phyloP scores from a whole-genome alignment of 1,140 invertebrate species.

The Macrobrachium nipponense region DNA sequence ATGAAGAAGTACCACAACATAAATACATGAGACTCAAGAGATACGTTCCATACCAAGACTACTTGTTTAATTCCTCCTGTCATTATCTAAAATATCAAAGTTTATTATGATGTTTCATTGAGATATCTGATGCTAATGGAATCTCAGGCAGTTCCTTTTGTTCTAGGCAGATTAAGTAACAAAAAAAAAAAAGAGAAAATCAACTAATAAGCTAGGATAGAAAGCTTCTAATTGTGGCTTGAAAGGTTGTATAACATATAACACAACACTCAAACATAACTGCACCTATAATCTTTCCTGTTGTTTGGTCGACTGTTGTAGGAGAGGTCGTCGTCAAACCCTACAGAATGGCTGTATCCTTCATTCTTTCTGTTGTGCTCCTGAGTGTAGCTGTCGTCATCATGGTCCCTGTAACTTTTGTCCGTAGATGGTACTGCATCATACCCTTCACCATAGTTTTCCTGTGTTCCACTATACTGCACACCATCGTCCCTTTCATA shows the following conservation, averaged over 20 bases:
- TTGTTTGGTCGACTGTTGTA: conserved; percentile 64
- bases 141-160: conserved; percentile 25
- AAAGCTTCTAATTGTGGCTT: conserved; percentile 15
- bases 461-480: conserved; percentile 47
- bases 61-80: conserved; percentile 25
- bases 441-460: conserved; percentile 21
- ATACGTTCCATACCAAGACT: conserved; percentile 42
- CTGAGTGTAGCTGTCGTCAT: conserved; percentile 66
- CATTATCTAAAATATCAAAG: background rate
- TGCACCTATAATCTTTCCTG: conserved; percentile 63
- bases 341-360: conserved; percentile 60
- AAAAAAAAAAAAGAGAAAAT: background rate
- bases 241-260: no score
- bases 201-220: conserved; percentile 41
- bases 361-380: conserved; percentile 63
- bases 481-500: conserved; percentile 80
- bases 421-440: background rate
- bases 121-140: conserved; percentile 13
- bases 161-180: conserved; percentile 30
- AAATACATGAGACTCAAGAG: conserved; percentile 31
- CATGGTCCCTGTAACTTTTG: conserved; percentile 56
- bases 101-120: no score
- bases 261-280: conserved; percentile 66
- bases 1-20: conserved; percentile 49
- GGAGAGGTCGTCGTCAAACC: conserved; percentile 47